phyloP scores from a whole-genome alignment of 1,140 invertebrate species.

The Euura saliciscinereae region DNA sequence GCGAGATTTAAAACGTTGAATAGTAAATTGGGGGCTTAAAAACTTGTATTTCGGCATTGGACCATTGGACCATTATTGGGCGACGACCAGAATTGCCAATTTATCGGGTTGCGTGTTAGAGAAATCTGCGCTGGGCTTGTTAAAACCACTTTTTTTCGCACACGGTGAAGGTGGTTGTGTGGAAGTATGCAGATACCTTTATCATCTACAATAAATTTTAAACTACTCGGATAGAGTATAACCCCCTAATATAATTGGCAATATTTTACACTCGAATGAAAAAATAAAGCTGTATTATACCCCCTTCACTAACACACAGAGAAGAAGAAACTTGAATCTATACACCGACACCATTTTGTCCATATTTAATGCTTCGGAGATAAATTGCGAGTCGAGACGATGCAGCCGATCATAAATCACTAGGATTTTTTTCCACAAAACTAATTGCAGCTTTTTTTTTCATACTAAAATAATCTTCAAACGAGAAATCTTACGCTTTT shows the following conservation, averaged over 20 bases:
- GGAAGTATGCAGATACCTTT: constrained; percentile 37
- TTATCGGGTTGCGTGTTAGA: constrained; percentile 43
- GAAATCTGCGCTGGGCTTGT: constrained; percentile 33
- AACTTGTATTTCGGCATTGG: not conserved
- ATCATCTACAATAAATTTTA: constrained; percentile 50
- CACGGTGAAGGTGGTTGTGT: not conserved
- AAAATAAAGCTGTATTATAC: not conserved
- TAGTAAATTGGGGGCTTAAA: not conserved
- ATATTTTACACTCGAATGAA: constrained; percentile 30
- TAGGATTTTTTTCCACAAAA: too few species aligned
- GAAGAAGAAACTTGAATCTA: too few species aligned
- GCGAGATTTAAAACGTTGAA: not conserved
- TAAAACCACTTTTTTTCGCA: constrained; percentile 37
- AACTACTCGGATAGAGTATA: constrained; percentile 22
- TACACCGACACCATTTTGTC: too few species aligned
- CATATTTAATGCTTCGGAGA: too few species aligned
- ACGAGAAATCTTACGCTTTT: too few species aligned
- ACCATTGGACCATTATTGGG: not conserved
- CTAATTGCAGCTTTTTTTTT: too few species aligned
- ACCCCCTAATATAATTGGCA: constrained; percentile 34
- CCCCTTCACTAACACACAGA: too few species aligned
- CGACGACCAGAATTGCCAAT: constrained; percentile 25
- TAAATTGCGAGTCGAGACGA: too few species aligned
- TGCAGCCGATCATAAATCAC: too few species aligned
- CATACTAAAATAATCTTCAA: too few species aligned